Base-by-base conservation (phyloP, 2,888 invertebrate genomes). In the Diploptera punctata region DNA sequence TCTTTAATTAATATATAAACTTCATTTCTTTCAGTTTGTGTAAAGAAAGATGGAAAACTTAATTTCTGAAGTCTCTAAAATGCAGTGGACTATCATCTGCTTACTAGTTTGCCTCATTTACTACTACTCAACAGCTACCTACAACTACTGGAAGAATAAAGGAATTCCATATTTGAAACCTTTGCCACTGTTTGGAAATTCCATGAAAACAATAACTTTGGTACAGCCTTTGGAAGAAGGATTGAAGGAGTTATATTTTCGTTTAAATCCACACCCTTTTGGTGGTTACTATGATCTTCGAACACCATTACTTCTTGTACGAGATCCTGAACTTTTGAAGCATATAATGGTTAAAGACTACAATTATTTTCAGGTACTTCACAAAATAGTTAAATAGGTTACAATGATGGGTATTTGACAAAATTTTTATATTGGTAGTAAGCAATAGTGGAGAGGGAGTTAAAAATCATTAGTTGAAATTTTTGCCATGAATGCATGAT, bases 321-420 rank as follows among this genome's bases (percentile, higher is more conserved):
- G 57, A 16, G 57, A 57, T 57, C 57, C 57, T 16, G 57, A 57
- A 29, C 57, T 57, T n/a, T n/a, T 57, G 2, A 57, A 57, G 29
- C 57, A 57, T 1, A n/a, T 57, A 13, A 21, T 57, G 21, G 29
- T 57, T 5, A 57, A 57, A 16, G 57, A 57, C 29, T 57, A 29
- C 26, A 13, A 9, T n/a, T 57, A 29, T n/a, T 57, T 57, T n/a
- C 57, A 33, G 33, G 33, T 33, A 33, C 7, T 5, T 33, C 33
- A 33, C 33, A n/a, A n/a, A n/a, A n/a, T n/a, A n/a, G n/a, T n/a
- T n/a, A n/a, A n/a, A n/a, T n/a, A n/a, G n/a, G n/a, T n/a, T n/a
- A n/a, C n/a, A n/a, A n/a, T n/a, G n/a, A n/a, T n/a, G n/a, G n/a
- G n/a, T n/a, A n/a, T n/a, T n/a, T n/a, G n/a, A n/a, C n/a, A n/a